A percentile compares a stretch with the other conserved stretches of the same genome.
These are phyloP conservation scores for Centroberyx gerrardi DNA, from an alignment of 2,797 vertebrate genomes.

Conservation along the genomic window DNA sequence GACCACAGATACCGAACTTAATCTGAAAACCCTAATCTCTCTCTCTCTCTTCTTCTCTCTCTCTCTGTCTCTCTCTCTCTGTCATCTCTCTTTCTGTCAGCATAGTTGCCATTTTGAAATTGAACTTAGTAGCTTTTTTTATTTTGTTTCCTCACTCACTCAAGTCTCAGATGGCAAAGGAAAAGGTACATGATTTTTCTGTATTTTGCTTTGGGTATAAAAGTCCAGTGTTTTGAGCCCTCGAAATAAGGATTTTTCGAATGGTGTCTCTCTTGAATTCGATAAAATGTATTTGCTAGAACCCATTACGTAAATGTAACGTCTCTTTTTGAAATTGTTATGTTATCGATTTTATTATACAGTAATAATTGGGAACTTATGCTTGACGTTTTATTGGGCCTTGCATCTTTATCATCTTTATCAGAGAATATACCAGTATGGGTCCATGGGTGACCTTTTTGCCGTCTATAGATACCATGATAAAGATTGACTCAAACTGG, in stretches of 20 bases:
- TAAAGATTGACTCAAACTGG: not conserved
- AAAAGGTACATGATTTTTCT: not conserved
- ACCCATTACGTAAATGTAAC: constrained; percentile 1
- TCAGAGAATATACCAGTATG: constrained; percentile 27
- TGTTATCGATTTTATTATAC: not conserved
- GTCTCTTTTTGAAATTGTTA: not conserved
- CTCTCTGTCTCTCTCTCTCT: constrained; percentile 1
- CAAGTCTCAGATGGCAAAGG: constrained; percentile 11
- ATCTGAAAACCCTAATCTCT: constrained; percentile 76
- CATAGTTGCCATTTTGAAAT: constrained; percentile 58
- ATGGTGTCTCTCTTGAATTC: not conserved
- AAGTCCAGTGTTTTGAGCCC: not conserved
- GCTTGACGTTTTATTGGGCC: constrained; percentile 34
- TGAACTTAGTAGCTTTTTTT: constrained; percentile 40
- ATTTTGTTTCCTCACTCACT: constrained; percentile 14
- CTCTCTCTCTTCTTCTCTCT: constrained; percentile 35
- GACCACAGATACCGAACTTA: constrained; percentile 73
- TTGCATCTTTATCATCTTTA: constrained; percentile 21
- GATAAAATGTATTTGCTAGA: constrained; percentile 6
- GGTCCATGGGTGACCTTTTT: constrained; percentile 39
- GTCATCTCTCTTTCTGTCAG: constrained; percentile 5
- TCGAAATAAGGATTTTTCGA: constrained; percentile 5
- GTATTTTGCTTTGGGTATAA: constrained; percentile 18
- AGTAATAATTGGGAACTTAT: constrained; percentile 19
- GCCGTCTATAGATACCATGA: constrained; percentile 14